These are phyloP conservation scores for Brevimyrus niger DNA, from an alignment of 2,113 vertebrate species.

Conservation along the genomic window DNA sequence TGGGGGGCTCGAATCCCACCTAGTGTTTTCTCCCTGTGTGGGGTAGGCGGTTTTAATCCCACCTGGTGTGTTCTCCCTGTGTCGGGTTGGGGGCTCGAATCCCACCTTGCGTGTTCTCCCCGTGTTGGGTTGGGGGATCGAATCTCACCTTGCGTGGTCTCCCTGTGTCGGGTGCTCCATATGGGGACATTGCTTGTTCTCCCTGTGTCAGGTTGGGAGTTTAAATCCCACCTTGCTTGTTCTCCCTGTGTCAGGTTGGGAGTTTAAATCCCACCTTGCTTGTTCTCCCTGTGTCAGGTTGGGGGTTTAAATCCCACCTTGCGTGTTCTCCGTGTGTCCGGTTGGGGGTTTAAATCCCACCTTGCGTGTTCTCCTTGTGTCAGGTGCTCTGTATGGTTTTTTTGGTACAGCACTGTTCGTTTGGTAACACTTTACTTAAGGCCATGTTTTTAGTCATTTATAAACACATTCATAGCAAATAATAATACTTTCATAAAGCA, in stretches of 20 bases:
- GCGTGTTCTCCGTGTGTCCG: neutral
- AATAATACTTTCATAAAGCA: too few species aligned
- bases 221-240: neutral
- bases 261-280: neutral
- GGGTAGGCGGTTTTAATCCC: too few species aligned
- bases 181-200: neutral
- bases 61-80: neutral
- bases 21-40: neutral
- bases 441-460: too few species aligned
- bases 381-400: neutral
- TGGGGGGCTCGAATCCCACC: neutral
- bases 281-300: neutral
- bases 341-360: neutral
- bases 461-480: too few species aligned
- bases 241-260: neutral
- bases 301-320: too few species aligned
- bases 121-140: neutral
- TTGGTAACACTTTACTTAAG: too few species aligned
- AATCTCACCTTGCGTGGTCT: neutral
- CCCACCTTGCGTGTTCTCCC: neutral
- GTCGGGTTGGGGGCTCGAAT: neutral
- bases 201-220: neutral
- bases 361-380: neutral
- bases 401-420: neutral
- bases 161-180: neutral